These are phyloP conservation scores for Hapalemur alaotrensis DNA, from an alignment of 2,797 vertebrate genomes.

Conservation along the genomic window DNA sequence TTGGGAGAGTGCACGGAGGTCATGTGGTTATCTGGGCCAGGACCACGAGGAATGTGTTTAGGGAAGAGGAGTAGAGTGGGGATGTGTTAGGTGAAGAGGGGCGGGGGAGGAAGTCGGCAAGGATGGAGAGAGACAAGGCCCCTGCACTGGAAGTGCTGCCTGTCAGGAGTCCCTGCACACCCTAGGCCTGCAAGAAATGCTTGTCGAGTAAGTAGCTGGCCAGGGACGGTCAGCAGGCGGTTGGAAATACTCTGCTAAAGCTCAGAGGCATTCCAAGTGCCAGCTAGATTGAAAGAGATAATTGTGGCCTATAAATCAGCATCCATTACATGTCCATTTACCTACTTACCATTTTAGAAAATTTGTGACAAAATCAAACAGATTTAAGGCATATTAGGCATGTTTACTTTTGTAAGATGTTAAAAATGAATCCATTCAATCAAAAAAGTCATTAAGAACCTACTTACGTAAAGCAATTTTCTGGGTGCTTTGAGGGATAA, in stretches of 20 bases:
- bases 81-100: no score
- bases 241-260: background rate
- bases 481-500: background rate
- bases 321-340: background rate
- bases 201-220: background rate
- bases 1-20: background rate
- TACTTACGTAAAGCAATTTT: background rate
- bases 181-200: background rate
- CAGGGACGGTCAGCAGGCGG: background rate
- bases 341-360: constrained; percentile 9
- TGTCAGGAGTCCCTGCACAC: background rate
- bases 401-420: constrained; percentile 5
- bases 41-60: background rate
- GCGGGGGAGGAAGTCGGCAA: background rate
- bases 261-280: background rate
- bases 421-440: constrained; percentile 28
- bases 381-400: background rate
- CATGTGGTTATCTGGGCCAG: background rate
- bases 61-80: no score
- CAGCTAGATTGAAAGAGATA: background rate
- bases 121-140: background rate
- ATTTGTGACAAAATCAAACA: background rate
- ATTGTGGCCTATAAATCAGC: background rate
- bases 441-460: constrained; percentile 32
- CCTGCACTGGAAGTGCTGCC: background rate